These are phyloP conservation scores for Pyrrhia umbra DNA, from an alignment of 2,888 invertebrate species.

Conservation along the genomic window DNA sequence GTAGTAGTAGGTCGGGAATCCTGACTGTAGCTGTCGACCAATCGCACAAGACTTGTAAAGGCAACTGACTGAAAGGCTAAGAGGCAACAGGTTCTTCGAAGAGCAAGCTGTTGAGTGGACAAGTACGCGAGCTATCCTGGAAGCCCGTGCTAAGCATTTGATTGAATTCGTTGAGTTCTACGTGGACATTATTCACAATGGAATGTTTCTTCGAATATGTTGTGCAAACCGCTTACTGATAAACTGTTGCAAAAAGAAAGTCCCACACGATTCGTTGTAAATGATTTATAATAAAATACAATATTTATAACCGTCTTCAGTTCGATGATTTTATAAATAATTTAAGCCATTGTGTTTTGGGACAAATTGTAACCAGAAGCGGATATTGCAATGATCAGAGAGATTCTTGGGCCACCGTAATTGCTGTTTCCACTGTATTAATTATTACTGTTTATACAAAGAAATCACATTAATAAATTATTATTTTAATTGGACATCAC, in stretches of 20 bases:
- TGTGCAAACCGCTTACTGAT: conserved; percentile 76
- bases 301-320: conserved; percentile 35
- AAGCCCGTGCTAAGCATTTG: conserved; percentile 84
- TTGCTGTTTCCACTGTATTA: conserved; percentile 24
- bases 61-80: conserved; percentile 69
- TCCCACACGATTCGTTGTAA: conserved; percentile 53
- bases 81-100: conserved; percentile 70
- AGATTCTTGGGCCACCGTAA: conserved; percentile 7
- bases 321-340: conserved; percentile 19
- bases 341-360: conserved; percentile 18
- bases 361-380: conserved; percentile 27
- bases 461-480: conserved; percentile 48
- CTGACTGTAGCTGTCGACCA: conserved; percentile 56
- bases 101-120: conserved; percentile 70
- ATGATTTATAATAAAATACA: conserved; percentile 42
- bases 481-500: conserved; percentile 54
- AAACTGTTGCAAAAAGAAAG: conserved; percentile 69
- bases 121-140: conserved; percentile 76
- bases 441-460: conserved; percentile 40
- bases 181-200: conserved; percentile 70
- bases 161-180: conserved; percentile 78
- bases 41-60: conserved; percentile 63
- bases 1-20: conserved; percentile 52
- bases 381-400: conserved; percentile 17
- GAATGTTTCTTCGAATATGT: conserved; percentile 79